These are phyloP conservation scores for Gallinago media DNA, from an alignment of 2,113 vertebrate genomes.

Conservation along the genomic window DNA sequence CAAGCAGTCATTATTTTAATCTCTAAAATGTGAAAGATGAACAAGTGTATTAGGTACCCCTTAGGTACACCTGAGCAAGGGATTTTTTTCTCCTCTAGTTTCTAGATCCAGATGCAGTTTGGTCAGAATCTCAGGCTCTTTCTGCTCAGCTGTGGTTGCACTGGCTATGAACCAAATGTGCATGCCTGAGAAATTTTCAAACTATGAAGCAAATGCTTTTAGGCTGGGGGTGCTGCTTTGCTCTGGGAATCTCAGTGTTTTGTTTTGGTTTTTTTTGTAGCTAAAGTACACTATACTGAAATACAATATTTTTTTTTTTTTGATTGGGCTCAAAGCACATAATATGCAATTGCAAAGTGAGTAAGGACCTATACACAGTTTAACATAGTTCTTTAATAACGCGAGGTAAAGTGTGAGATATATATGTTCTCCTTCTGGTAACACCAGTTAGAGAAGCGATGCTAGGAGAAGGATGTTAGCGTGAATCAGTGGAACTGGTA, in stretches of 20 bases:
- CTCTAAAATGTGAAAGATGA: background rate
- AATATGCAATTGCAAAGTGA: background rate
- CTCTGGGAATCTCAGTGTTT: background rate
- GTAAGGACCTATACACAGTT: accelerated
- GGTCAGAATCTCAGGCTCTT: background rate
- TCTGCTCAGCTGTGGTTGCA: background rate
- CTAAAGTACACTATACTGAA: background rate
- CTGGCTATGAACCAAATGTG: background rate
- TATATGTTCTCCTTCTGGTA: background rate
- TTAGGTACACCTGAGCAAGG: background rate
- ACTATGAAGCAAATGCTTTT: background rate
- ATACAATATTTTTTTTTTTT: background rate
- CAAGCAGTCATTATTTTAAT: background rate
- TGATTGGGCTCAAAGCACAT: background rate
- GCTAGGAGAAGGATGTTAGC: background rate
- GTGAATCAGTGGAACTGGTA: background rate
- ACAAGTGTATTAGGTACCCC: background rate
- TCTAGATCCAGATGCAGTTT: background rate
- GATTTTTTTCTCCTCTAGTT: background rate
- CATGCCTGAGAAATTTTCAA: background rate
- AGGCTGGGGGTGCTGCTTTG: background rate
- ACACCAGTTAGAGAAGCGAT: background rate
- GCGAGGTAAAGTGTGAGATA: background rate
- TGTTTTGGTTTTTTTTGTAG: background rate
- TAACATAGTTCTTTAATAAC: accelerated